Percentiles rank a stretch among this genome's conserved stretches.
Conservation (phyloP, 2,797 vertebrate species). For the Geotrypetes seraphini region DNA sequence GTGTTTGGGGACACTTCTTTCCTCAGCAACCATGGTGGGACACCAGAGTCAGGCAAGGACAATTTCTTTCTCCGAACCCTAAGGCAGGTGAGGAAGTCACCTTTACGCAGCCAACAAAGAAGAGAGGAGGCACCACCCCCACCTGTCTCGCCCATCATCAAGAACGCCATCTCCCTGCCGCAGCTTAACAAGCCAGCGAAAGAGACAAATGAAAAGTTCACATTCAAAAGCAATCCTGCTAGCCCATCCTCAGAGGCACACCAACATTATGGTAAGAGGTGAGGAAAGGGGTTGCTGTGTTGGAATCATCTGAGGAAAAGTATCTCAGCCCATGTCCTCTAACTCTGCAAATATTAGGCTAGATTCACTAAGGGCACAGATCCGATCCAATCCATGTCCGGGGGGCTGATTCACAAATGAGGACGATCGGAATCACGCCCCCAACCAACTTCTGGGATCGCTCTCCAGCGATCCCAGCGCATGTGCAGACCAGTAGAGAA, state of each 20-base stretch:
- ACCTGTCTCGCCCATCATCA: conserved; percentile 83
- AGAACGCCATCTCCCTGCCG: conserved; percentile 85
- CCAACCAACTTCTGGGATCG: too few species aligned
- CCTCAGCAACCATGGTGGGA: conserved; percentile 78
- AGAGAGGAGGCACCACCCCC: conserved; percentile 49
- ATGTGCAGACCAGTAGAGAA: too few species aligned
- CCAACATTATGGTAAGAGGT: conserved; percentile 69
- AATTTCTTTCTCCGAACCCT: conserved; percentile 78
- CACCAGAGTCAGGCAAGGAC: conserved; percentile 45
- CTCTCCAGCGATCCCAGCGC: too few species aligned
- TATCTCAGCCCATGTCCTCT: not conserved
- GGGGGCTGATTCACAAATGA: too few species aligned
- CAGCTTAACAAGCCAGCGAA: conserved; percentile 74
- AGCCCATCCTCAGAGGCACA: conserved; percentile 54
- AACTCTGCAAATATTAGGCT: not conserved
- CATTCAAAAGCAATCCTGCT: conserved; percentile 61
- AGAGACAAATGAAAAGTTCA: conserved; percentile 43
- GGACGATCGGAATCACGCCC: too few species aligned
- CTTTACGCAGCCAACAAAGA: conserved; percentile 36
- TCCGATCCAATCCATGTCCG: too few species aligned
- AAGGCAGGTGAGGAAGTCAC: conserved; percentile 50
- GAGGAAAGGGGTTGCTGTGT: not conserved
- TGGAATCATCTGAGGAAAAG: not conserved
- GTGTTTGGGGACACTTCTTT: conserved; percentile 94
- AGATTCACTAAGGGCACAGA: too few species aligned